Conservation (phyloP, 2,888 invertebrate species). For the Tetheella fluctuosa region DNA sequence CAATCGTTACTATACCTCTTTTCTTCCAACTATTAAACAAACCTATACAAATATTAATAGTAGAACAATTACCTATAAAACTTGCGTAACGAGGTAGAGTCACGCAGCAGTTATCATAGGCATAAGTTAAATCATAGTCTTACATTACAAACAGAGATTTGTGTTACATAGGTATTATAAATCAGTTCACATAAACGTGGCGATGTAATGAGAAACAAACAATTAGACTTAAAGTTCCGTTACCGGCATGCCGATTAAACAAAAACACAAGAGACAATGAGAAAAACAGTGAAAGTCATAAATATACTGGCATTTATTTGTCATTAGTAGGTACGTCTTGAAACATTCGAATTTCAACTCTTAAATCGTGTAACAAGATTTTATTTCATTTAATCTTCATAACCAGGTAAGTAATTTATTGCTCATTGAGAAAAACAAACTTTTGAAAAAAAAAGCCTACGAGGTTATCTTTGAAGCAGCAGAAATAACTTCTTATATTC, state of each 20-base stretch:
- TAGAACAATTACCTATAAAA: conserved; percentile 10
- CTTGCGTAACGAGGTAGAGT: conserved; percentile 26
- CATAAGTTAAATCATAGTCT: neutral
- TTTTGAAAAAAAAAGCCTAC: neutral
- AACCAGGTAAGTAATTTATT: neutral
- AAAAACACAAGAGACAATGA: neutral
- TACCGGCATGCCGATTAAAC: conserved; percentile 1
- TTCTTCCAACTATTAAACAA: neutral
- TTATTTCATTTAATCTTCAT: neutral
- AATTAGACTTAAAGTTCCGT: conserved; percentile 1
- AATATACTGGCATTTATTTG: too few relatives aligned
- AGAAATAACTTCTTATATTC: neutral
- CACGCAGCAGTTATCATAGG: neutral
- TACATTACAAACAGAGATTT: neutral
- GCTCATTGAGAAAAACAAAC: neutral
- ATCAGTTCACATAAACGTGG: neutral
- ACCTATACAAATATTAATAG: neutral
- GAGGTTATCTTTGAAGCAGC: too few relatives aligned
- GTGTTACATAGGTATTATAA: neutral
- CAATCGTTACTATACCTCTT: neutral
- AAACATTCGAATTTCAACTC: neutral
- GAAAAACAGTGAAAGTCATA: neutral
- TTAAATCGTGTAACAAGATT: neutral
- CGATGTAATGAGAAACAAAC: neutral
- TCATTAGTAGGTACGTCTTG: neutral